Evolutionary conservation across 2,113 vertebrate species (phyloP), one percentile per base, ranked within the genome.

Genomic region (Dasyurus viverrinus): DNA sequence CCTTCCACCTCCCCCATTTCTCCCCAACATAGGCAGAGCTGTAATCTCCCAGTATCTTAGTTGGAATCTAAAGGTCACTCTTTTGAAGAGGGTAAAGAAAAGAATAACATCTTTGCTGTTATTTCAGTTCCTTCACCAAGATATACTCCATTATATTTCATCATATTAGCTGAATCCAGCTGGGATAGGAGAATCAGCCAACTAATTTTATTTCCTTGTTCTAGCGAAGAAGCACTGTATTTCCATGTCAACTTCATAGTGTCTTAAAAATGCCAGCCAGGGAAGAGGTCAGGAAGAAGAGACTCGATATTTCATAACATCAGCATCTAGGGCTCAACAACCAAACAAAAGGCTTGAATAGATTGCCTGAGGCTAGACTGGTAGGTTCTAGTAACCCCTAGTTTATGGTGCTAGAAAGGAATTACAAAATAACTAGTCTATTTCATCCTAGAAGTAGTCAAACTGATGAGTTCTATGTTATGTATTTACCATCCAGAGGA

Each of bases 111-210:
- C 91, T 96, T 91, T 46, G 27, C 55, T 92, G 89, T 93, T 93
- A 36, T 52, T 94, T 92, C 52, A 54, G 76, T 93, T 92, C 92
- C 30, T 97, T 96, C 90, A 95, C 94, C 93, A 94, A 93, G 91
- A 90, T 93, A 60, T 96, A 52, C 94, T 95, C 36, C 46, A 53
- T n/a, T 47, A 42, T 11, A 90, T 8, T 36, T 3, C 36, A 25
- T 16, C 52, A 30, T 6, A n/a, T 46, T 68, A 93, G 68, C n/a
- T 42, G 68, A 89, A 53, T 53, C 53, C 93, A 22, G 53, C 8
- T 16, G 0, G 30, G 47, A 89, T 91, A 57, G 46, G 91, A 89
- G 25, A 84, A 54, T 55, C 50, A 16, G 11, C 76, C 42, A 48
- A 3, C 10, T n/a, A 14, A 26, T 90, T 95, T 95, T 54, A 57